Evolutionary conservation across 2,888 invertebrate species (phyloP).

Genomic region (Drosophila neutralis): DNA sequence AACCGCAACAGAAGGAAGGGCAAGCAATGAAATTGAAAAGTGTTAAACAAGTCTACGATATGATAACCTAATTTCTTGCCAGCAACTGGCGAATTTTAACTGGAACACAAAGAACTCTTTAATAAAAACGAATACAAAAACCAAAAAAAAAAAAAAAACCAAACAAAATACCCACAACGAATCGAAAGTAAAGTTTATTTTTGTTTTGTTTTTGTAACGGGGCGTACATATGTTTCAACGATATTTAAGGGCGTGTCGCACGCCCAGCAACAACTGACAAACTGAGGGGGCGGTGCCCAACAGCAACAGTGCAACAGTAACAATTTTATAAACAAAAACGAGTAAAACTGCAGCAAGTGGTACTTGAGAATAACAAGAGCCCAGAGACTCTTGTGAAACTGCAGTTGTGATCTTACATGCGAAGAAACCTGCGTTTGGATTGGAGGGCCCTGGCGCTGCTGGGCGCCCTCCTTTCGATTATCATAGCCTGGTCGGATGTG

Average conservation of each 20-base stretch:
- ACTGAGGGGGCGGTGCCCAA: slow-evolving; percentile 40
- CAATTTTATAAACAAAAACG: slow-evolving; percentile 16
- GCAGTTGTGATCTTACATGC: slow-evolving; percentile 81
- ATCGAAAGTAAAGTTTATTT: slow-evolving; percentile 69
- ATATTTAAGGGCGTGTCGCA: slow-evolving; percentile 69
- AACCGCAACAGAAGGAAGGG: slow-evolving; percentile 50
- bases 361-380: slow-evolving; percentile 8
- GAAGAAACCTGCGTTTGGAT: slow-evolving; percentile 83
- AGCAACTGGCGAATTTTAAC: slow-evolving; percentile 44
- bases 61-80: slow-evolving; percentile 75
- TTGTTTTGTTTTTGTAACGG: slow-evolving; percentile 23
- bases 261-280: slow-evolving; percentile 62
- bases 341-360: slow-evolving; percentile 9
- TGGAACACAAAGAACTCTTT: slow-evolving; percentile 37
- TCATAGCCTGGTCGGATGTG: slow-evolving; percentile 82
- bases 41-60: slow-evolving; percentile 76
- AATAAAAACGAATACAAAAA: slow-evolving; percentile 31
- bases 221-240: slow-evolving; percentile 72
- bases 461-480: slow-evolving; percentile 85
- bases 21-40: slow-evolving; percentile 68
- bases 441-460: slow-evolving; percentile 85
- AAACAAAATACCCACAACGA: slow-evolving; percentile 35
- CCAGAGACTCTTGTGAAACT: slow-evolving; percentile 49
- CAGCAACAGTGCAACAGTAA: slow-evolving; percentile 25
- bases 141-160: slow-evolving; percentile 19